Evolutionary conservation across 2,888 invertebrate genomes (phyloP).

Genomic region (Rhodophaea formosa): DNA sequence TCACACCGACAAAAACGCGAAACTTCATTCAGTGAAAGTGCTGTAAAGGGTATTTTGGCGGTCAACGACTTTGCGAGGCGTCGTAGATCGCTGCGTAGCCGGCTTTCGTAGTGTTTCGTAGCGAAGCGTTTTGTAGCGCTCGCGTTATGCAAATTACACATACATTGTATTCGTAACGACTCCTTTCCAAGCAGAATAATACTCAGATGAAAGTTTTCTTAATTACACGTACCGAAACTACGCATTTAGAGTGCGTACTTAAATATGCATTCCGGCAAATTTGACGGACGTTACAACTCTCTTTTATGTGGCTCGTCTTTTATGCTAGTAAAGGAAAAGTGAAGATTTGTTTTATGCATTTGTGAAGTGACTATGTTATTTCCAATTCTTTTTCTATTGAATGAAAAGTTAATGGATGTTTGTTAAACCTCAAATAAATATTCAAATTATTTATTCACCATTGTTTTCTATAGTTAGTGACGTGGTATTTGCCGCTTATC

Average conservation of each 20-base stretch:
- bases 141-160: constrained; percentile 30
- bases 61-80: constrained; percentile 38
- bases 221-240: constrained; percentile 6
- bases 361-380: neutral
- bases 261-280: constrained; percentile 10
- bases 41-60: constrained; percentile 44
- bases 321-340: constrained; percentile 3
- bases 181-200: constrained; percentile 3
- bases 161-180: constrained; percentile 3
- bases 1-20: constrained; percentile 57
- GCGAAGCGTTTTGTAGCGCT: constrained; percentile 15
- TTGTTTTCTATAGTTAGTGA: neutral
- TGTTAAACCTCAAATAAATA: neutral
- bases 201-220: constrained; percentile 15
- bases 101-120: constrained; percentile 9
- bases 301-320: constrained; percentile 5
- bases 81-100: constrained; percentile 14
- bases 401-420: neutral
- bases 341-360: neutral
- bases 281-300: constrained; percentile 12
- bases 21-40: constrained; percentile 68
- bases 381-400: neutral
- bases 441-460: neutral
- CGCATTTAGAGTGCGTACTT: constrained; percentile 8
- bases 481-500: neutral